Evolutionary conservation across 2,797 vertebrate genomes (phyloP).

Genomic region (Hyperoplus immaculatus): DNA sequence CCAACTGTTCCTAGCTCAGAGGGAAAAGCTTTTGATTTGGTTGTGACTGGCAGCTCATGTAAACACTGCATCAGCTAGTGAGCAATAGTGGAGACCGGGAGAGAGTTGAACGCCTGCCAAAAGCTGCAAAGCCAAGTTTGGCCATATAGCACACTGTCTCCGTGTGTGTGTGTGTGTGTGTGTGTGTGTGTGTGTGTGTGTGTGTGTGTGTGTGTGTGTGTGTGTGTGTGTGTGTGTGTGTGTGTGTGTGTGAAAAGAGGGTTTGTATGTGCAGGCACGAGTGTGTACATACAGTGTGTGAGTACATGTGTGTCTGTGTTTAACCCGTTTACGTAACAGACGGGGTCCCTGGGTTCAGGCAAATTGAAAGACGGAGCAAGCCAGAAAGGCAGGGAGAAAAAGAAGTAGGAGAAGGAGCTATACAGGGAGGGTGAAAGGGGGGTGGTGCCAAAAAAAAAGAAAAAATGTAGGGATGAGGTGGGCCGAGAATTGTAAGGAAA

Average conservation of each 20-base stretch:
- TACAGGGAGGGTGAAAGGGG: constrained; percentile 53
- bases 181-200: constrained; percentile 49
- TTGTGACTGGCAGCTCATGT: constrained; percentile 84
- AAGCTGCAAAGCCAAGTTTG: constrained; percentile 80
- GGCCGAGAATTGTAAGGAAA: constrained; percentile 46
- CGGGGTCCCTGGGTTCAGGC: constrained; percentile 77
- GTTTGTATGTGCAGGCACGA: constrained; percentile 70
- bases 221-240: constrained; percentile 34
- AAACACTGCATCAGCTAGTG: constrained; percentile 81
- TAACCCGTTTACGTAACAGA: constrained; percentile 80
- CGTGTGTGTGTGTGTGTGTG: constrained; percentile 49
- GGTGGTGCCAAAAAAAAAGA: constrained; percentile 55
- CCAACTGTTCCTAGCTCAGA: constrained; percentile 75
- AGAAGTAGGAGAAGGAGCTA: constrained; percentile 67
- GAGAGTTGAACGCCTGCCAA: constrained; percentile 80
- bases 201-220: constrained; percentile 46
- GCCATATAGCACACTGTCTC: constrained; percentile 71
- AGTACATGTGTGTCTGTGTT: constrained; percentile 79
- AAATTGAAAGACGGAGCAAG: constrained; percentile 78
- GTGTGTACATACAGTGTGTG: constrained; percentile 71
- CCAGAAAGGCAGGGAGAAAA: constrained; percentile 50
- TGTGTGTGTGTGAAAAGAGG: constrained; percentile 59
- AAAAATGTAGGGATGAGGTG: constrained; percentile 60
- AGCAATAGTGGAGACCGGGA: constrained; percentile 76
- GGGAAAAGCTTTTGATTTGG: constrained; percentile 80